phyloP scores from a whole-genome alignment of 1,140 invertebrate species.

The Lucilia cuprina region DNA sequence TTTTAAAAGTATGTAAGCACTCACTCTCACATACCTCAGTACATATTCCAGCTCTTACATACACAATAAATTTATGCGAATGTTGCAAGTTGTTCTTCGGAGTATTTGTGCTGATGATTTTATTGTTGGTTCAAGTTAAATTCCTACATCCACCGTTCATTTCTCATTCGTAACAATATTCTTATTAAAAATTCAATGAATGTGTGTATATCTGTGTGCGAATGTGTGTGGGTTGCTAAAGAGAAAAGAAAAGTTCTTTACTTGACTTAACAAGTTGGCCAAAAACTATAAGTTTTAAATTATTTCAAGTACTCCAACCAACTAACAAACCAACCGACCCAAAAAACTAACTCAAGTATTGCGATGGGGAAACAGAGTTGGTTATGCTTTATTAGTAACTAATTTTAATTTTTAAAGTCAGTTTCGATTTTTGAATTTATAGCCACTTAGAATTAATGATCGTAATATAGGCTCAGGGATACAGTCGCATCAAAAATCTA shows the following conservation, averaged over 20 bases:
- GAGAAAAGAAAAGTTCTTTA: slow-evolving; percentile 21
- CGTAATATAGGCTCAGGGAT: no score
- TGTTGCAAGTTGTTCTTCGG: not conserved
- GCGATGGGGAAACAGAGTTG: not conserved
- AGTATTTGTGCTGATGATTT: not conserved
- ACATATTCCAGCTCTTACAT: not conserved
- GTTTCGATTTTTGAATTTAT: no score
- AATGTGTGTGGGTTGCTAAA: not conserved
- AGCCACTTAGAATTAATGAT: no score
- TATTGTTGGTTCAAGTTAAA: not conserved
- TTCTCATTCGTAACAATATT: slow-evolving; percentile 22
- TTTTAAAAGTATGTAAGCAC: not conserved
- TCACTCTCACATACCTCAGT: not conserved
- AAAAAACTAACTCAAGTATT: not conserved
- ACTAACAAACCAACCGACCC: not conserved
- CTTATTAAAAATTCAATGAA: slow-evolving; percentile 32
- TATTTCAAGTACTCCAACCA: slow-evolving; percentile 20
- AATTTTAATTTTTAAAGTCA: no score
- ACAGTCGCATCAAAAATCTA: no score
- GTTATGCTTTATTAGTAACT: not conserved
- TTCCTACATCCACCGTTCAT: not conserved
- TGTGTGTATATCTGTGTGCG: not conserved
- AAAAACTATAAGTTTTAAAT: slow-evolving; percentile 33
- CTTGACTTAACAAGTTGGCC: slow-evolving; percentile 24
- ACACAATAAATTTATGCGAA: not conserved